Evolutionary conservation across 2,888 invertebrate species (phyloP), one percentile per base, ranked within the genome.

Genomic region (Rhagonycha lutea): DNA sequence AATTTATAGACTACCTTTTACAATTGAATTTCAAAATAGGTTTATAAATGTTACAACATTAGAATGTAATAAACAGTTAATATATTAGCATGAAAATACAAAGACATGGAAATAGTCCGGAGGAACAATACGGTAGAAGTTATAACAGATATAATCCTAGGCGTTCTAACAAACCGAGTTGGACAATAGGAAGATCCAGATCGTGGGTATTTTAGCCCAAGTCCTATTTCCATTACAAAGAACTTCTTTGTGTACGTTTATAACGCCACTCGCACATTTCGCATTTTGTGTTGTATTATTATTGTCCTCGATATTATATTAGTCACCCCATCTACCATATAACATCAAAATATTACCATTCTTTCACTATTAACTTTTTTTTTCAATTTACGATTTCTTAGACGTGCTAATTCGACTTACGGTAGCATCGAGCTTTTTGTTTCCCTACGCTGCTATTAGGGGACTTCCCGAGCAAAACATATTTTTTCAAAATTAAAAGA

Each of bases 271-370:
- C 81, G 81, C 81, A 82, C 81, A 83, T 82, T 83, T 82, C 82
- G 80, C 80, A 79, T 81, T 77, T 79, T 77, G 77, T 81, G 82
- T 81, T 82, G 79, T 82, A 83, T 82, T 83, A 80, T 81, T 76
- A 74, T 74, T 77, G 68, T 75, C 68, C 70, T 29, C 60, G 74
- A 23, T 71, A 68, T 73, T 68, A 67, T 32, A 67, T 23, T 65
- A 47, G 60, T n/a, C 47, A 68, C 68, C 74, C 74, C 63, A 63
- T 68, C 73, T 69, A 47, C 69, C 63, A 69, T 24, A 69, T 7
- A 24, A 24, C 47, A 47, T 47, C 47, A n/a, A 47, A 47, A 47
- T 47, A 47, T 47, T 47, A 47, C 47, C 47, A 47, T 47, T 47
- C 47, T 47, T 47, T 47, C 47, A 47, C 47, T 47, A 47, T 47